Percentiles rank a stretch among this genome's conserved stretches.
phyloP scores from a whole-genome alignment of 1,140 invertebrate species.

The Drosophila lacteicornis region DNA sequence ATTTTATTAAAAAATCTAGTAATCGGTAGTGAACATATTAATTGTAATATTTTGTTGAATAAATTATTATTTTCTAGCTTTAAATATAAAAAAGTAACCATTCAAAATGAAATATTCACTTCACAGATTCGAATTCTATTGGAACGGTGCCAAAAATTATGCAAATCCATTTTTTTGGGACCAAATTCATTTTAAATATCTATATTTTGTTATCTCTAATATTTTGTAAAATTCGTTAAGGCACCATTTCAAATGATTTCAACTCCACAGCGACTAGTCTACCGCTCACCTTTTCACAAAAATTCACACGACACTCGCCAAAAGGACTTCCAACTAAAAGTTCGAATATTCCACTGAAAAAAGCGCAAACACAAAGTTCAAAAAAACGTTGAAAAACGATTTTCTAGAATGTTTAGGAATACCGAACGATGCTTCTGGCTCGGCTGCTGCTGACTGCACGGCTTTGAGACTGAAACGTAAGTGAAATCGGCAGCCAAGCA shows the following conservation, averaged over 20 bases:
- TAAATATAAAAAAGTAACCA: background rate
- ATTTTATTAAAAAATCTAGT: too few relatives aligned
- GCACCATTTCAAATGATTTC: conserved; percentile 5
- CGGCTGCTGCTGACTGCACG: conserved; percentile 59
- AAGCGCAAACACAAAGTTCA: conserved; percentile 34
- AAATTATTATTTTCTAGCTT: too few relatives aligned
- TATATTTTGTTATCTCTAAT: background rate
- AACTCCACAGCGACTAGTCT: background rate
- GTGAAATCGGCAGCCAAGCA: conserved; percentile 70
- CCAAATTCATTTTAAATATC: background rate
- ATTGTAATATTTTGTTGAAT: too few relatives aligned
- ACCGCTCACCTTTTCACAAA: conserved; percentile 37
- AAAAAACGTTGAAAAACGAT: conserved; percentile 18
- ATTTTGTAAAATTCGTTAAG: background rate
- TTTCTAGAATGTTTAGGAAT: conserved; percentile 27
- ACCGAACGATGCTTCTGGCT: conserved; percentile 45
- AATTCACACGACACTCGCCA: conserved; percentile 35
- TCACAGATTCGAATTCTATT: background rate
- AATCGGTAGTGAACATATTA: too few relatives aligned
- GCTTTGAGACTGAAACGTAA: conserved; percentile 76
- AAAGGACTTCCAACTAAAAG: background rate
- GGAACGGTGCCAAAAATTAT: background rate
- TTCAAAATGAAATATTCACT: too few relatives aligned
- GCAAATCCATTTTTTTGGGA: too few relatives aligned
- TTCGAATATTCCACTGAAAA: conserved; percentile 32